Evolutionary conservation across 2,797 vertebrate species (phyloP).

Genomic region (Neolamprologus multifasciatus): DNA sequence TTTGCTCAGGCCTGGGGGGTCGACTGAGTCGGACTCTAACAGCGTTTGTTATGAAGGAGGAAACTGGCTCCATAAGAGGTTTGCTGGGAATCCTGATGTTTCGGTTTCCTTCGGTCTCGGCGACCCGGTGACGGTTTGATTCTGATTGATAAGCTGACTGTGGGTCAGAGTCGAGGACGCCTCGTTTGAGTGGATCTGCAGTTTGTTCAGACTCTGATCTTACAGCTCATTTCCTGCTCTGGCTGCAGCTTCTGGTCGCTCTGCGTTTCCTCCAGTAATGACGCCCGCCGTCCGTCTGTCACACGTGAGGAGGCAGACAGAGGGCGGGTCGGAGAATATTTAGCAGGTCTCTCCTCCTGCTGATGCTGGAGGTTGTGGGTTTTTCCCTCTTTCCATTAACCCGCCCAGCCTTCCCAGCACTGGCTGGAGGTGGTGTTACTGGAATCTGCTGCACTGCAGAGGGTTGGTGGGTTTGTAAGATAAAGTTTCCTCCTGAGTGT

Average conservation of each 20-base stretch:
- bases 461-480: neutral
- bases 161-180: neutral
- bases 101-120: neutral
- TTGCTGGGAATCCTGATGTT: neutral
- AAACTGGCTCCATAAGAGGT: neutral
- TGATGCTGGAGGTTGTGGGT: neutral
- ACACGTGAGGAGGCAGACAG: neutral
- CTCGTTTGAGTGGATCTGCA: neutral
- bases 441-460: neutral
- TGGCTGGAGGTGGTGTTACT: neutral
- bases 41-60: neutral
- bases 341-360: neutral
- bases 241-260: neutral
- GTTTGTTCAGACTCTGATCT: neutral
- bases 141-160: neutral
- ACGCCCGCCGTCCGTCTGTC: neutral
- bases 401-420: slow-evolving; percentile 13
- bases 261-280: neutral
- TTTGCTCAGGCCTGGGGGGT: neutral
- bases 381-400: neutral
- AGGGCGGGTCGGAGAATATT: neutral
- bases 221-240: neutral
- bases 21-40: neutral
- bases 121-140: neutral
- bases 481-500: neutral